These are phyloP conservation scores for Meganola albula DNA, from an alignment of 2,888 invertebrate species.

Conservation along the genomic window DNA sequence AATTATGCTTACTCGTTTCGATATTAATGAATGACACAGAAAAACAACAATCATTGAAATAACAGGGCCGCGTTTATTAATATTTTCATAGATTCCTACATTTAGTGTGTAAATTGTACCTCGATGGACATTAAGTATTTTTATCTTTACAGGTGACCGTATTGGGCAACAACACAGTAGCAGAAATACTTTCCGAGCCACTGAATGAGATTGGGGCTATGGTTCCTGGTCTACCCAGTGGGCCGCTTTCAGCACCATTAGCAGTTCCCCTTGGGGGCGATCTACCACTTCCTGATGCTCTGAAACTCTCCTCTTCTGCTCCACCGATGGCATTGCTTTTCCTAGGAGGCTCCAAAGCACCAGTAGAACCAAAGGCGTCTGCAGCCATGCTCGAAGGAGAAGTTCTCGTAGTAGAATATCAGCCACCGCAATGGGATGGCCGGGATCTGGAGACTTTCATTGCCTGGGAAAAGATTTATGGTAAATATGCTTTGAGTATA, in stretches of 20 bases:
- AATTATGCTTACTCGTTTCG: conserved; percentile 16
- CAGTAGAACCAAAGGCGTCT: conserved; percentile 78
- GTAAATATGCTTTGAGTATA: conserved; percentile 35
- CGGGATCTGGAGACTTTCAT: conserved; percentile 68
- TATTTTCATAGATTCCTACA: no score
- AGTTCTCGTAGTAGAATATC: conserved; percentile 79
- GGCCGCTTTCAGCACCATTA: conserved; percentile 54
- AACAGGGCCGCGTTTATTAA: background rate
- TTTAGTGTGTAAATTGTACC: no score
- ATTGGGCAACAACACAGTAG: conserved; percentile 60
- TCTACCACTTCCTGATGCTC: conserved; percentile 43
- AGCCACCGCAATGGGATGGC: conserved; percentile 75
- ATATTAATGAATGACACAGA: conserved; percentile 15
- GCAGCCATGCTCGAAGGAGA: conserved; percentile 79
- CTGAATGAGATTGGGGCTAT: conserved; percentile 63
- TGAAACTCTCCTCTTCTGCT: conserved; percentile 32
- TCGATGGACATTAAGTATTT: conserved; percentile 6
- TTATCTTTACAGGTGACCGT: conserved; percentile 57
- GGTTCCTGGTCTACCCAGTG: conserved; percentile 56
- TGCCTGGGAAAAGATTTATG: conserved; percentile 71
- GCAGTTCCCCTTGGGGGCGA: conserved; percentile 48
- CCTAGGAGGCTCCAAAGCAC: conserved; percentile 80
- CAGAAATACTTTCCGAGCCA: conserved; percentile 65
- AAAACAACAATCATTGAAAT: conserved; percentile 8
- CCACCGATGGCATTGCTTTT: conserved; percentile 71